phyloP scores from a whole-genome alignment of 2,797 vertebrate genomes.

The Cyprinodon diabolis region DNA sequence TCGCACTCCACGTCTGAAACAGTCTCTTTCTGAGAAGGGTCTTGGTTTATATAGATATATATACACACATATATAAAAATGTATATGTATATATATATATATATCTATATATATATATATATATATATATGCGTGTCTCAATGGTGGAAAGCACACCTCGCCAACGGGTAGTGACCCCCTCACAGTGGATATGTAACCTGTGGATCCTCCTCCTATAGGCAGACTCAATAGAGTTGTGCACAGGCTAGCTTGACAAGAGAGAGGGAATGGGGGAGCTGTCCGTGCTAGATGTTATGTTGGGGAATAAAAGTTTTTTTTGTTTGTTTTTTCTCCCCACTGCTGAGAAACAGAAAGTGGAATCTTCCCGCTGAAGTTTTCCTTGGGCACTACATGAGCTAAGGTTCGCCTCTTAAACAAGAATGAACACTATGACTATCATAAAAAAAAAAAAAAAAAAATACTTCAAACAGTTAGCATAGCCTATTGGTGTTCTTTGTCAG shows the following conservation, averaged over 20 bases:
- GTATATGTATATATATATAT: neutral
- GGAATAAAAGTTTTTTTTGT: constrained; percentile 75
- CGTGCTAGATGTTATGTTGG: constrained; percentile 71
- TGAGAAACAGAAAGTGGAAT: constrained; percentile 81
- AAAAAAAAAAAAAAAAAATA: constrained; percentile 50
- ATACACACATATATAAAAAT: neutral
- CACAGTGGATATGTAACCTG: constrained; percentile 63
- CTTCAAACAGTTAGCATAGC: constrained; percentile 90
- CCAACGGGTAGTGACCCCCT: constrained; percentile 42
- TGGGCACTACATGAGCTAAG: constrained; percentile 87
- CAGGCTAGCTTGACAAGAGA: constrained; percentile 70
- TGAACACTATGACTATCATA: constrained; percentile 74
- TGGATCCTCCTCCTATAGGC: constrained; percentile 50
- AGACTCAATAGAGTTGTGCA: constrained; percentile 80
- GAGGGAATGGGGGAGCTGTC: constrained; percentile 69
- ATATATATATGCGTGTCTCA: constrained; percentile 25
- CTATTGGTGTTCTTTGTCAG: constrained; percentile 65
- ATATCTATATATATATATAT: neutral
- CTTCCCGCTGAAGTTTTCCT: constrained; percentile 90
- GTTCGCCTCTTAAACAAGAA: constrained; percentile 92
- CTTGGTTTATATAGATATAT: constrained; percentile 10
- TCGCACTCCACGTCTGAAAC: constrained; percentile 49
- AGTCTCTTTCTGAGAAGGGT: constrained; percentile 48
- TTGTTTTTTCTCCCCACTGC: constrained; percentile 85
- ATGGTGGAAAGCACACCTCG: constrained; percentile 41